Conservation (phyloP, 2,888 invertebrate species). For the Acleris laterana region DNA sequence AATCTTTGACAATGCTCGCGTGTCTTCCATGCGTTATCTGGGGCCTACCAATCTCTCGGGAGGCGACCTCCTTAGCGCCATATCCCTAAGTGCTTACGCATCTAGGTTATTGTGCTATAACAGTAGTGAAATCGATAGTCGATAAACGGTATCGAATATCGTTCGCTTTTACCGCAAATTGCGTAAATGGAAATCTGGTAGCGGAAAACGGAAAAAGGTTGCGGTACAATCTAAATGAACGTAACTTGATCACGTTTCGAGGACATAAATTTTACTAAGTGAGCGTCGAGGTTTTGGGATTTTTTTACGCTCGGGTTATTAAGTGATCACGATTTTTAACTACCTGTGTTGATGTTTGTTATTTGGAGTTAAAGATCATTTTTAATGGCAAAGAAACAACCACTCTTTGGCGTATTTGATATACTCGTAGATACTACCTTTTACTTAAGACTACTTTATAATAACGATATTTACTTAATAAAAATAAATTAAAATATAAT, state of each 20-base stretch:
- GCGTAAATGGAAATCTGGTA: constrained; percentile 65
- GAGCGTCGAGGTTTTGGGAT: constrained; percentile 3
- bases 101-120: constrained; percentile 73
- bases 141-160: constrained; percentile 60
- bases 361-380: too few relatives aligned
- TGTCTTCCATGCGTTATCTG: constrained; percentile 68
- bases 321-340: neutral
- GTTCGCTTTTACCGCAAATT: constrained; percentile 65
- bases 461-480: too few relatives aligned
- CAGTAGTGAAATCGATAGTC: constrained; percentile 62
- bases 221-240: constrained; percentile 34
- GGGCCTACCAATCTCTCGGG: constrained; percentile 63
- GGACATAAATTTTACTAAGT: constrained; percentile 32
- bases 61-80: constrained; percentile 71
- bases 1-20: constrained; percentile 64
- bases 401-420: too few relatives aligned
- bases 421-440: too few relatives aligned
- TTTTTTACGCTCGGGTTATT: neutral
- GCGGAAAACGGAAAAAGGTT: constrained; percentile 40
- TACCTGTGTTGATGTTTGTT: neutral
- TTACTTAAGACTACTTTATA: too few relatives aligned
- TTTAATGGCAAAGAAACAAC: too few relatives aligned
- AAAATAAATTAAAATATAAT: too few relatives aligned
- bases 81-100: constrained; percentile 75
- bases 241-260: constrained; percentile 37